These are phyloP conservation scores for Eupithecia subumbrata DNA, from an alignment of 2,888 invertebrate species.

Conservation along the genomic window DNA sequence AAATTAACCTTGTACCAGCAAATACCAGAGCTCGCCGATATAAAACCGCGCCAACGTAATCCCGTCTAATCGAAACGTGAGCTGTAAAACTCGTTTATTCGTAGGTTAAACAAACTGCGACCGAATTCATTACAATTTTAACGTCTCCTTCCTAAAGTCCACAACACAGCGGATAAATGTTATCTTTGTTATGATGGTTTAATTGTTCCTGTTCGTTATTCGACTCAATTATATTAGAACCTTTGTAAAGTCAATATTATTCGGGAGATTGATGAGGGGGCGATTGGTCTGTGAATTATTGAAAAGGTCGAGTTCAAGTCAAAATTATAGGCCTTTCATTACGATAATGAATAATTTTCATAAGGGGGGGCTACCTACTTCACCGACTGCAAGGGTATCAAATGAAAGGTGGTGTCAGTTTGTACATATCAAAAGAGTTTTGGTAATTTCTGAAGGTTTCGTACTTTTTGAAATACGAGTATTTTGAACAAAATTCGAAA, in stretches of 20 bases:
- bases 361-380: too few relatives aligned
- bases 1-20: slow-evolving; percentile 44
- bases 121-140: slow-evolving; percentile 21
- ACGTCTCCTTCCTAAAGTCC: slow-evolving; percentile 17
- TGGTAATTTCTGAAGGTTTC: too few relatives aligned
- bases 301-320: not conserved
- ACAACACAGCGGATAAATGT: slow-evolving; percentile 16
- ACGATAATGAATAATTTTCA: not conserved
- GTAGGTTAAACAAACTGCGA: slow-evolving; percentile 16
- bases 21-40: slow-evolving; percentile 37
- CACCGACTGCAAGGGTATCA: too few relatives aligned
- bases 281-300: slow-evolving; percentile 11
- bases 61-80: slow-evolving; percentile 35
- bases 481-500: too few relatives aligned
- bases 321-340: not conserved
- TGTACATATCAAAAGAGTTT: too few relatives aligned
- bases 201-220: slow-evolving; percentile 15
- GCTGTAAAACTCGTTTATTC: slow-evolving; percentile 32
- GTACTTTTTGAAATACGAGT: too few relatives aligned
- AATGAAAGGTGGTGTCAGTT: too few relatives aligned
- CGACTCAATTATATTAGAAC: slow-evolving; percentile 14
- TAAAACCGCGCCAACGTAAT: slow-evolving; percentile 36
- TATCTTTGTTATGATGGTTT: slow-evolving; percentile 25
- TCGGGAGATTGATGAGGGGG: slow-evolving; percentile 9
- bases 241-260: slow-evolving; percentile 27